phyloP scores from a whole-genome alignment of 2,888 invertebrate genomes.

The Cantharis flavilabris region DNA sequence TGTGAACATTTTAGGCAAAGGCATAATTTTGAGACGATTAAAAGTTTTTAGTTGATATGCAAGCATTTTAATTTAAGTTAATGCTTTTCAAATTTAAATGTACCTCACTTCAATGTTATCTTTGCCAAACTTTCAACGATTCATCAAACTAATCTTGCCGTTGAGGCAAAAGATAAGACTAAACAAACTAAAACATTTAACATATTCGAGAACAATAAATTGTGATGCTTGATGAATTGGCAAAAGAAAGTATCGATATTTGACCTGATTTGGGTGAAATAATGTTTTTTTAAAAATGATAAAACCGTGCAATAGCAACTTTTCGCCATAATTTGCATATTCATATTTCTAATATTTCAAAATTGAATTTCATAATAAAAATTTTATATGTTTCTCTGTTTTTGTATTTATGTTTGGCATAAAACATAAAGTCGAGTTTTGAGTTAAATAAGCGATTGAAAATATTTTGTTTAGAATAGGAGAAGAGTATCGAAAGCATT shows the following conservation, averaged over 20 bases:
- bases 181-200: not conserved
- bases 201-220: not conserved
- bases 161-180: not conserved
- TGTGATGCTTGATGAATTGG: not conserved
- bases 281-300: not conserved
- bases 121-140: not conserved
- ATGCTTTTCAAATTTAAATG: not conserved
- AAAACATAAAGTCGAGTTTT: slow-evolving; percentile 7
- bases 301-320: not conserved
- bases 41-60: not conserved
- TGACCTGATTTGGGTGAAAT: not conserved
- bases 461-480: slow-evolving; percentile 13
- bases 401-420: not conserved
- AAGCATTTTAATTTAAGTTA: not conserved
- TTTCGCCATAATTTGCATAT: not conserved
- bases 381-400: not conserved
- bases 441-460: slow-evolving; percentile 19
- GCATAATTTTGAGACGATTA: not conserved
- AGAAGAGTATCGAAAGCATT: slow-evolving; percentile 25
- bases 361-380: not conserved
- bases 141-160: not conserved
- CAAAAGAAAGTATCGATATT: not conserved
- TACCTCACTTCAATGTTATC: not conserved
- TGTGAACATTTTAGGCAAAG: not conserved
- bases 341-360: not conserved